Conservation (phyloP, 1,140 invertebrate genomes). For the Anastrepha obliqua region DNA sequence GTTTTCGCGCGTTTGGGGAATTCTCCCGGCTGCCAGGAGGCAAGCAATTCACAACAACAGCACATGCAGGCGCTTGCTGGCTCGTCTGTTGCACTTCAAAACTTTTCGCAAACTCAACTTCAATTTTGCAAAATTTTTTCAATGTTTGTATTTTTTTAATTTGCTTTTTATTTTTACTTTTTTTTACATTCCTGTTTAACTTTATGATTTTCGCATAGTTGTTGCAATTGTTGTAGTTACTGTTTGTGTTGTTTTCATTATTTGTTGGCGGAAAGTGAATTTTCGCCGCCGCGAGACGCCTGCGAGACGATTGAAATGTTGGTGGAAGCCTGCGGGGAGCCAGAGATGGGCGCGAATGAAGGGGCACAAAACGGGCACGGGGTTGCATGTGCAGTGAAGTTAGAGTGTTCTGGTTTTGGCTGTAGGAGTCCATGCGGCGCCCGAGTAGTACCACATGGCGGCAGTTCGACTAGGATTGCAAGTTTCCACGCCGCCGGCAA, state of each 20-base stretch:
- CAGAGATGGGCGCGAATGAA: background rate
- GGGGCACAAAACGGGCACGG: background rate
- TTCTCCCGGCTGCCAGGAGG: conserved; percentile 16
- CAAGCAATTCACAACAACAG: background rate
- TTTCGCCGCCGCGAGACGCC: conserved; percentile 10
- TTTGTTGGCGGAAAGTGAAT: conserved; percentile 34
- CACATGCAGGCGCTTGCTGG: background rate
- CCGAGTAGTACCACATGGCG: background rate
- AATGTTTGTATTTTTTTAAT: background rate
- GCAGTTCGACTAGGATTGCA: background rate
- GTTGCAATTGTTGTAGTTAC: background rate
- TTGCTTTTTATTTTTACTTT: conserved; percentile 6
- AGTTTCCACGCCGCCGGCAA: background rate
- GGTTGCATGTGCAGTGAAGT: too few species aligned
- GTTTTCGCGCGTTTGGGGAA: conserved; percentile 49
- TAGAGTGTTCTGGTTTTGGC: too few species aligned
- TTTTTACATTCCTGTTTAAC: conserved; percentile 39
- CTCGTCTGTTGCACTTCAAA: conserved; percentile 51
- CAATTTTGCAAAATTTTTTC: conserved; percentile 47
- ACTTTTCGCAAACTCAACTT: conserved; percentile 51
- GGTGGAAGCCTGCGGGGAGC: background rate
- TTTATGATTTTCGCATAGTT: conserved; percentile 49
- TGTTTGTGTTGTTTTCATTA: conserved; percentile 32
- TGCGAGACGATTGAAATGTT: conserved; percentile 16
- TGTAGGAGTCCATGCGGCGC: background rate